Evolutionary conservation across 1,140 invertebrate species (phyloP).

Genomic region (Musca vetustissima): DNA sequence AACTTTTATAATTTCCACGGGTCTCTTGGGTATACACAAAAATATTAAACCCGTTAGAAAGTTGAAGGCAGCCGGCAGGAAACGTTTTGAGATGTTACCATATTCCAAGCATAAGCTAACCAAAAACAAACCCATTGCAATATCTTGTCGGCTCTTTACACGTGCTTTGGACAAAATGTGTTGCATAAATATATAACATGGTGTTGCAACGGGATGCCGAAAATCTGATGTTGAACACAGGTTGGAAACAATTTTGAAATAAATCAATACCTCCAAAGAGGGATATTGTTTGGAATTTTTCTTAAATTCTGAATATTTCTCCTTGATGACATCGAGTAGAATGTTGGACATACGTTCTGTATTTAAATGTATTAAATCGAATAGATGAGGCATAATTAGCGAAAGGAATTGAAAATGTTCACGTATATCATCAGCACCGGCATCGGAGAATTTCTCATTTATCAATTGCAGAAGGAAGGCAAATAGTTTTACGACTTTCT

Average conservation of each 20-base stretch:
- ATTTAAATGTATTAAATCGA: constrained; percentile 72
- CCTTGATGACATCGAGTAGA: constrained; percentile 70
- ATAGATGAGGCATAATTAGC: constrained; percentile 69
- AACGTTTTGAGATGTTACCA: constrained; percentile 77
- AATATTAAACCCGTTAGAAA: constrained; percentile 73
- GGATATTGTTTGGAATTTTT: constrained; percentile 67
- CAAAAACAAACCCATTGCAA: constrained; percentile 79
- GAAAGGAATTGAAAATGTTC: constrained; percentile 65
- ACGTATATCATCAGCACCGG: constrained; percentile 56
- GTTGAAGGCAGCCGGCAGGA: constrained; percentile 75
- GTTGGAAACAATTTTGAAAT: constrained; percentile 75
- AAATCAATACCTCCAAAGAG: constrained; percentile 71
- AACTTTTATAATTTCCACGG: constrained; percentile 61
- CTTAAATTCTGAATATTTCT: constrained; percentile 71
- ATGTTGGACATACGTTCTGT: constrained; percentile 66
- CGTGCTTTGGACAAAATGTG: constrained; percentile 71
- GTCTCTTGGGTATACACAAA: constrained; percentile 62
- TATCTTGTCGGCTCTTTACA: constrained; percentile 65
- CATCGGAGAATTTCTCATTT: constrained; percentile 63
- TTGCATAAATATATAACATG: constrained; percentile 78
- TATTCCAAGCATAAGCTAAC: constrained; percentile 76
- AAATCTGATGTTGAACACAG: constrained; percentile 89
- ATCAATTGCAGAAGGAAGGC: constrained; percentile 74
- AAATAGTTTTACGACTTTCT: constrained; percentile 72
- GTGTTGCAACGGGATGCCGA: constrained; percentile 81